A percentile compares a stretch with the other conserved stretches of the same genome.
phyloP scores from a whole-genome alignment of 2,113 vertebrate species.

The Chloropsis cyanopogon region DNA sequence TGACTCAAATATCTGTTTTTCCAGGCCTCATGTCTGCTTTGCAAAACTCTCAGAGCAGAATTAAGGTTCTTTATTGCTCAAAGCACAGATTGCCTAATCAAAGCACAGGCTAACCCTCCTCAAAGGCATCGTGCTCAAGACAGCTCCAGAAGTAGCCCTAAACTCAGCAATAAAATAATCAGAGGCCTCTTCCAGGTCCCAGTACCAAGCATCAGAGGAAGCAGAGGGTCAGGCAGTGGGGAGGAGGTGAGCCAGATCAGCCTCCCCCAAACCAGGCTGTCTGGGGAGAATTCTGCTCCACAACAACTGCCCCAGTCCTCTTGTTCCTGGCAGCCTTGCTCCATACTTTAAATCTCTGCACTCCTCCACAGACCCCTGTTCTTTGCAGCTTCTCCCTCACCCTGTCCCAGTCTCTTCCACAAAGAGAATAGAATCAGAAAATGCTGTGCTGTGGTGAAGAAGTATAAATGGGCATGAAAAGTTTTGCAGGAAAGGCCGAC shows the following conservation, averaged over 20 bases:
- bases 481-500: background rate
- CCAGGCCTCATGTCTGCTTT: background rate
- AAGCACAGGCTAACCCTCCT: background rate
- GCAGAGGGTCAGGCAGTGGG: background rate
- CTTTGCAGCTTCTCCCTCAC: background rate
- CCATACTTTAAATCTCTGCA: background rate
- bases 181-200: background rate
- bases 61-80: constrained; percentile 4
- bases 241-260: background rate
- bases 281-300: background rate
- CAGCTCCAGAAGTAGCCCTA: constrained; percentile 26
- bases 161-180: constrained; percentile 38
- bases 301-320: background rate
- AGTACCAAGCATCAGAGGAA: background rate
- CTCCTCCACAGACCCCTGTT: background rate
- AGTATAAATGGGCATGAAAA: background rate
- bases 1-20: background rate
- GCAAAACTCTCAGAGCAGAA: background rate
- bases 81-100: constrained; percentile 4
- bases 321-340: background rate
- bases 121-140: background rate
- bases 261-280: background rate
- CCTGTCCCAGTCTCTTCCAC: background rate
- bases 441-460: background rate
- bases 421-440: background rate